Base-by-base conservation (phyloP, 1,140 invertebrate genomes). In the Drosophila hydei region DNA sequence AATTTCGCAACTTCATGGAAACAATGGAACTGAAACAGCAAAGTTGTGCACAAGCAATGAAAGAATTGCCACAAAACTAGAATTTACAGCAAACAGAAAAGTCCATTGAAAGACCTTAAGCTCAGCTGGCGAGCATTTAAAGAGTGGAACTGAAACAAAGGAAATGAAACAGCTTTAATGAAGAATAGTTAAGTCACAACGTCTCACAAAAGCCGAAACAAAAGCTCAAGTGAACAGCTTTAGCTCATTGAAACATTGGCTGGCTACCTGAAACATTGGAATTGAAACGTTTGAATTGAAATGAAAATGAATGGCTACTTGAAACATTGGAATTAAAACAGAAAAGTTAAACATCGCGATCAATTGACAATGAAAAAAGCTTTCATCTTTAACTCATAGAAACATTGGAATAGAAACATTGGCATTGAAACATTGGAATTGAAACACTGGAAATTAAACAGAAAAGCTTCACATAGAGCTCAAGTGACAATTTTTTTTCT, bases 301-400 rank as follows among this genome's bases (percentile, higher is more conserved):
- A 38, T 14, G 14, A 9, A 1, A 33, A 33, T 33, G 30, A 33
- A 33, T n/a, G n/a, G 8, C 27, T 30, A 16, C 38, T 4, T 16
- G 38, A 40, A 40, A 40, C 36, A 38, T 3, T 42, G 38, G 38
- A 16, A 42, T 16, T 42, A 14, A 42, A 42, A 42, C 38, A 42
- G 0, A 6, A 14, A 16, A 14, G 14, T 1, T 5, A 0, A 4
- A 38, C 4, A 14, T 14, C n/a, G n/a, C n/a, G n/a, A n/a, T 2
- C 12, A 1, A 38, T 5, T 38, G 1, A 2, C n/a, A 14, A 2
- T 2, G 3, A 38, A 38, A 38, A 11, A 38, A 7, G 1, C n/a
- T 14, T 38, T 38, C 7, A n/a, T 38, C n/a, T 5, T 38, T 38
- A 38, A 6, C n/a, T 4, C 4, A 3, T 3, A 4, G 36, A 14